Evolutionary conservation across 2,797 vertebrate genomes (phyloP), one percentile per base, ranked within the genome.

Genomic region (Benthosema pterotum): DNA sequence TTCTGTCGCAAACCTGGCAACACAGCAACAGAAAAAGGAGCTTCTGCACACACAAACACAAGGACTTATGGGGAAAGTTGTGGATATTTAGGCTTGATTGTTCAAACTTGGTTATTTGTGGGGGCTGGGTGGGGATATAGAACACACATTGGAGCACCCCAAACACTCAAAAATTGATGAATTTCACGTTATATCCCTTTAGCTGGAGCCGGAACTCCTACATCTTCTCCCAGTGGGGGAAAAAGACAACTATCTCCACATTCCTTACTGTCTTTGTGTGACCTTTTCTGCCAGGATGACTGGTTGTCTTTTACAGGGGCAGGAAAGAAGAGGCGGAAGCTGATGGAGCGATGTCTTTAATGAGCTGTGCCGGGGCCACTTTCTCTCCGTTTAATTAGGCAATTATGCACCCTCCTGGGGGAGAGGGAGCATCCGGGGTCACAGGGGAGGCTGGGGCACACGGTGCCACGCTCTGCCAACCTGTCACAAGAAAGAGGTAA

Each of bases 341-440:
- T 82, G 83, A 87, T 80, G 76, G 87, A 88, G 83, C 67, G 65
- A 47, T 70, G 74, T 78, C 79, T 79, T 80, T 91, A 92, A 92
- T 90, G 87, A 91, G 89, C 68, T 80, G 61, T 79, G 74, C 78
- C 57, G 68, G 74, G 76, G 77, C 82, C 85, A 82, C 81, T 84
- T 80, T 83, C 77, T 78, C 80, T 74, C 67, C 61, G 71, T 89
- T 88, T 93, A 91, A 93, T 91, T 90, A 90, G 91, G 88, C 80
- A 88, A 91, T 91, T 91, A 91, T 87, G 82, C 82, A 77, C 68
- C 83, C 83, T 80, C 77, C 71, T 65, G 58, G 62, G 65, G 87
- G 80, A 75, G 70, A 53, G 53, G 72, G 83, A 82, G 78, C 83
- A 79, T 83, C 57, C 55, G 69, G 83, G 87, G 86, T 89, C 87